phyloP scores from a whole-genome alignment of 1,140 invertebrate species.

The Triops longicaudatus region DNA sequence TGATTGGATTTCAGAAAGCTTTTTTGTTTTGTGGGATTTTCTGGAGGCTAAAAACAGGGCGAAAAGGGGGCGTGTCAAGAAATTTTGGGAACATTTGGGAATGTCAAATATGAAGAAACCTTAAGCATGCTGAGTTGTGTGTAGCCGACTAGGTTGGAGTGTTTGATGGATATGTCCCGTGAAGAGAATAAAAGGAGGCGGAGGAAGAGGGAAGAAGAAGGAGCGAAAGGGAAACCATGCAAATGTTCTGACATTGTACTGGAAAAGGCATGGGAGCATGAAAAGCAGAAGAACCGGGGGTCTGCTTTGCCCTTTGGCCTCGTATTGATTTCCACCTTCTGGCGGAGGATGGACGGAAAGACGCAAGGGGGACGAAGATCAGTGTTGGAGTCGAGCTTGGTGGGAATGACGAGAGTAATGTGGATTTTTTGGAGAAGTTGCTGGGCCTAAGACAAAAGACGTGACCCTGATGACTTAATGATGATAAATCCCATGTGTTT shows the following conservation, averaged over 20 bases:
- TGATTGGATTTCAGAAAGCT: not conserved
- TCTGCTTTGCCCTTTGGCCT: slow-evolving; percentile 3
- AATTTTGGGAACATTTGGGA: not conserved
- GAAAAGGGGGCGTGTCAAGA: not conserved
- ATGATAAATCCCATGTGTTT: no score
- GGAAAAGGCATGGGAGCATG: not conserved
- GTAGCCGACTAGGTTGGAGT: not conserved
- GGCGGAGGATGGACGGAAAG: not conserved
- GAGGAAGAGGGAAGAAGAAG: not conserved
- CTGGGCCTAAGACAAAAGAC: no score
- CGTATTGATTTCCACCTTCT: slow-evolving; percentile 12
- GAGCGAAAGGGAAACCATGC: not conserved
- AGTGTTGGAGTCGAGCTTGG: no score
- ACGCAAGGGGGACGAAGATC: no score
- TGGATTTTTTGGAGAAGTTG: no score
- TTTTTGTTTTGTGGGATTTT: not conserved
- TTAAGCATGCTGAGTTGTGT: no score
- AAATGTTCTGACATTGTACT: not conserved
- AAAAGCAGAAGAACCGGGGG: not conserved
- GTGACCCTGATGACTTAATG: no score
- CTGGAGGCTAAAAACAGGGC: not conserved
- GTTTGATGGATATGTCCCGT: not conserved
- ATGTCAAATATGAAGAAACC: no score
- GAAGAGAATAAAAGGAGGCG: not conserved
- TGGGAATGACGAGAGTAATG: no score